These are phyloP conservation scores for Mormyrus iriodes DNA, from an alignment of 2,113 vertebrate species.

Conservation along the genomic window DNA sequence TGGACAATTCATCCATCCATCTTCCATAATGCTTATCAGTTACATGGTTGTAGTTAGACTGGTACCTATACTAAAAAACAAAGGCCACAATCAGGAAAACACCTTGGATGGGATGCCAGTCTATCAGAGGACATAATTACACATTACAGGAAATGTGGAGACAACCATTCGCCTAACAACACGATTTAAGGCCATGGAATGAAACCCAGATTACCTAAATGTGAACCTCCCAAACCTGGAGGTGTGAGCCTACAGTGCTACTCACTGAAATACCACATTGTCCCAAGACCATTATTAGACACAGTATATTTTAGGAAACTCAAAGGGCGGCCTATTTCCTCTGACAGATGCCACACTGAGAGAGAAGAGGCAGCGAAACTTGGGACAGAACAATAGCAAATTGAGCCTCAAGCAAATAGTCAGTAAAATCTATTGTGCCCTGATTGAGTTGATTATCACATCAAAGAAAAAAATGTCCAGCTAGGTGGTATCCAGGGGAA, in stretches of 20 bases:
- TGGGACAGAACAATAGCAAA: neutral
- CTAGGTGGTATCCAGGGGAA: neutral
- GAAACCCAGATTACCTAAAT: neutral
- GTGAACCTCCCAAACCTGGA: neutral
- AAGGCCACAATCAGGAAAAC: neutral
- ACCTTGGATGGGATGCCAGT: neutral
- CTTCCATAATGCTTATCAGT: neutral
- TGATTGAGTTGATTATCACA: constrained; percentile 2
- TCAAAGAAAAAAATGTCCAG: neutral
- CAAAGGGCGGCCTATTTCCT: neutral
- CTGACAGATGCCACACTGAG: neutral
- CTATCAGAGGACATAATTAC: neutral
- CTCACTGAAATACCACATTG: neutral
- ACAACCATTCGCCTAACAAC: neutral
- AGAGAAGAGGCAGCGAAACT: neutral
- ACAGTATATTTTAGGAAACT: neutral
- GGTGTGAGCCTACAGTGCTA: neutral
- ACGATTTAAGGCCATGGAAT: neutral
- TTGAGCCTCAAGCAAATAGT: neutral
- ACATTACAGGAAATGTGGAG: neutral
- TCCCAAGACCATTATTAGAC: neutral
- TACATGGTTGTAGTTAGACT: neutral
- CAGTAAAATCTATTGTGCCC: neutral
- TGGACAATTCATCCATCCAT: neutral
- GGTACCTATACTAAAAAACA: neutral